Percentiles rank a stretch among this genome's conserved stretches.
phyloP scores from a whole-genome alignment of 2,888 invertebrate species.

The Monoplex corrugatus region DNA sequence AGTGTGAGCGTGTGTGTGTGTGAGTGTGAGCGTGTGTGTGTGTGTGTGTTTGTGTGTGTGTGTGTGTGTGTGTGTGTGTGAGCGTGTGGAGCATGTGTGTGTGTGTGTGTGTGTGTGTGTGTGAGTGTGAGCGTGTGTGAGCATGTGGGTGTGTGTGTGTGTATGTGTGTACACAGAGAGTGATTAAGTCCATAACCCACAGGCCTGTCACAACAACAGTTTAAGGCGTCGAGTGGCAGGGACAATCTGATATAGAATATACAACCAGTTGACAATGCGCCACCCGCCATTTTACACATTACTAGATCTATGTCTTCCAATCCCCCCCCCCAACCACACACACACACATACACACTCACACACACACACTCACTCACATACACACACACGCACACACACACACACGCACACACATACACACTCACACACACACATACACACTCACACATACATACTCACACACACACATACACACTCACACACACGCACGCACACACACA shows the following conservation, averaged over 20 bases:
- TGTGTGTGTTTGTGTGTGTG: not conserved
- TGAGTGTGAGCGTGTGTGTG: not conserved
- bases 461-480: not conserved
- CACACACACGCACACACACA: no score
- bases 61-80: not conserved
- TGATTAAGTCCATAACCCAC: no score
- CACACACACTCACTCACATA: no score
- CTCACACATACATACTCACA: not conserved
- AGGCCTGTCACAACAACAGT: no score
- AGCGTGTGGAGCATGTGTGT: not conserved
- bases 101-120: not conserved
- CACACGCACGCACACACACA: not conserved
- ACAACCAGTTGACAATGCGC: no score
- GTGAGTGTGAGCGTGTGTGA: not conserved
- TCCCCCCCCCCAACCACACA: no score
- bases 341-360: no score
- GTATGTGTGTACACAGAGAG: no score
- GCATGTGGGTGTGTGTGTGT: not conserved
- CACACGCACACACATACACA: not conserved
- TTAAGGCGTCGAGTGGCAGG: no score
- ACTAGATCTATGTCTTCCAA: no score
- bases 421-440: not conserved
- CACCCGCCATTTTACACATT: no score
- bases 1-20: not conserved
- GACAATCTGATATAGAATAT: no score